Base-by-base conservation (phyloP, 1,140 invertebrate species). In the Drosophila lini region DNA sequence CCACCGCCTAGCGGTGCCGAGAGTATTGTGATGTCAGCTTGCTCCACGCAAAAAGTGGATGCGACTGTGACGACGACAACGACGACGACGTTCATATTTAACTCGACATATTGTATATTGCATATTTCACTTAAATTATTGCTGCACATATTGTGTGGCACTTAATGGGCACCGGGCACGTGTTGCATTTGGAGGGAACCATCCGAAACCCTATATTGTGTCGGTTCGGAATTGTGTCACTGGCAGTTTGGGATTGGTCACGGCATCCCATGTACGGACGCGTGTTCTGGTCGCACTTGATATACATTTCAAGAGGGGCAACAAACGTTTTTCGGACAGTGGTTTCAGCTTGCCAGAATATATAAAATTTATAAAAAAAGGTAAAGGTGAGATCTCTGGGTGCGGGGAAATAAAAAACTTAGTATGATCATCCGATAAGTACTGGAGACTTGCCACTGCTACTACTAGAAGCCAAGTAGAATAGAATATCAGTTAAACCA, bases 51-150 rank as follows among this genome's bases (percentile, higher is more conserved):
- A 73, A 48, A 65, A 60, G 38, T 47, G 25, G 60, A 55, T 45
- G 61, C 55, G 31, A 22, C 63, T 57, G n/a, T 68, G 52, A 69
- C 53, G 71, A 67, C 47, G 73, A 22, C 22, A 22, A 68, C 53
- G 68, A 60, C 38, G 45, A 63, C 38, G 45, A 63, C 41, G 62
- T 32, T 75, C 79, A 65, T 76, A 86, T 67, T 65, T 50, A 59
- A 53, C 62, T 78, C 47, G 52, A 38, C 52, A 38, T 55, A 38
- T 38, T 59, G 69, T 60, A 74, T 59, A 69, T 70, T 73, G 60
- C 74, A 81, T 80, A 83, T 83, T 89, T 69, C 52, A 71, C 77
- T 83, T 80, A 70, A 88, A 80, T 86, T 89, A 86, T 86, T 80
- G 50, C 69, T 59, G 73, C 71, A 77, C 73, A 83, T 83, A 86